These are phyloP conservation scores for Hymenopus coronatus DNA, from an alignment of 2,888 invertebrate genomes.

Conservation along the genomic window DNA sequence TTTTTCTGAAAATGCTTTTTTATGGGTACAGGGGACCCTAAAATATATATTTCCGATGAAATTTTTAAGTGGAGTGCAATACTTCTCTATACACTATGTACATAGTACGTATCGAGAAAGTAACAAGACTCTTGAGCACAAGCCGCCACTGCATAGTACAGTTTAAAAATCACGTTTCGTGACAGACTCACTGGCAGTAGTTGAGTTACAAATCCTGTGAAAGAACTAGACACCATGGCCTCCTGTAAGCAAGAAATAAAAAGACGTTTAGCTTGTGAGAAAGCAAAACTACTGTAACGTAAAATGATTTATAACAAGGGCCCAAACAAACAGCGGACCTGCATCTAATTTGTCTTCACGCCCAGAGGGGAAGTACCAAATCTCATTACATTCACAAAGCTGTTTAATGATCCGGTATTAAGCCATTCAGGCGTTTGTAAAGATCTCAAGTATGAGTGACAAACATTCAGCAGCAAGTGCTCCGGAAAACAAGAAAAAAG, in stretches of 20 bases:
- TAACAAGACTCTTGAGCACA: too few species aligned
- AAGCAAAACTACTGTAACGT: neutral
- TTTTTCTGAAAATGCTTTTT: too few species aligned
- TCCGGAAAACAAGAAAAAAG: neutral
- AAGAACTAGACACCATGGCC: too few species aligned
- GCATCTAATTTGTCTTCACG: neutral
- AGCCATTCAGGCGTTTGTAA: slow-evolving; percentile 26
- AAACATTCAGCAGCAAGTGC: slow-evolving; percentile 16
- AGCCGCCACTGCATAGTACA: too few species aligned
- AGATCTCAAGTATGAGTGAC: slow-evolving; percentile 23
- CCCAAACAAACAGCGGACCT: neutral
- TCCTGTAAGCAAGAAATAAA: neutral
- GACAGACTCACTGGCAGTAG: too few species aligned
- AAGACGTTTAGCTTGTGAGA: neutral
- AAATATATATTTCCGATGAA: too few species aligned
- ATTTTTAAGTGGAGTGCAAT: too few species aligned
- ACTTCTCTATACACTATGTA: too few species aligned
- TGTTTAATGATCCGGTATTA: slow-evolving; percentile 28
- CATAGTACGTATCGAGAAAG: too few species aligned
- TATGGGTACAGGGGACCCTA: too few species aligned
- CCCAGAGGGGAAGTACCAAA: neutral
- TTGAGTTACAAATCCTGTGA: too few species aligned
- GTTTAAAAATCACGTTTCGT: too few species aligned
- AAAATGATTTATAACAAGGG: neutral
- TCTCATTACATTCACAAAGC: slow-evolving; percentile 18